Evolutionary conservation across 2,113 vertebrate species (phyloP).

Genomic region (Actinemys pallida): DNA sequence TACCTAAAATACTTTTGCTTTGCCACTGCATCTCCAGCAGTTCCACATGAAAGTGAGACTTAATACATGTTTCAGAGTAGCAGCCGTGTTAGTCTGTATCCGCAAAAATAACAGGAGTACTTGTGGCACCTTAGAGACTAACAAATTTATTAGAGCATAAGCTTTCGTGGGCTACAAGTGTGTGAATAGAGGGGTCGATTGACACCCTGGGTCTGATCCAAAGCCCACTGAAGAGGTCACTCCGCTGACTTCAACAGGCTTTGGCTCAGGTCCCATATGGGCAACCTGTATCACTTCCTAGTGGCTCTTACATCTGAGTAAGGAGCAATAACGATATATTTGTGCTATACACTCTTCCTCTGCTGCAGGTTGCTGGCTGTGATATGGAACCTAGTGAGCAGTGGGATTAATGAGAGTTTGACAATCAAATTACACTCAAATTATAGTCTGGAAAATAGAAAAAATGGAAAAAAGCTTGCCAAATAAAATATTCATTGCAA

Average conservation of each 20-base stretch:
- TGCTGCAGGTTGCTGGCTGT: not conserved
- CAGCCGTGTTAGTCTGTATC: too few species aligned
- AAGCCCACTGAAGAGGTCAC: not conserved
- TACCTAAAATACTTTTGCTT: not conserved
- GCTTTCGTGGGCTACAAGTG: too few species aligned
- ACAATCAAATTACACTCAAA: not conserved
- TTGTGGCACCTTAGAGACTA: too few species aligned
- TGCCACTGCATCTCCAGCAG: not conserved
- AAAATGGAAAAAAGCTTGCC: not conserved
- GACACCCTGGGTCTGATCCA: not conserved
- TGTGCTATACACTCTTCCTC: not conserved
- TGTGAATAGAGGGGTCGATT: not conserved
- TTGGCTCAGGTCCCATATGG: not conserved
- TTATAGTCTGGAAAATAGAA: not conserved
- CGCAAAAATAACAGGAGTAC: too few species aligned
- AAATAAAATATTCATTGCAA: not conserved
- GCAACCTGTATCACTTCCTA: not conserved
- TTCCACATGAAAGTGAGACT: not conserved
- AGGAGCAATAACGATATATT: not conserved
- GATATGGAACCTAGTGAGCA: not conserved
- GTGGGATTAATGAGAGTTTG: conserved; percentile 13
- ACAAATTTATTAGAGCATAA: too few species aligned
- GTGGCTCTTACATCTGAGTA: not conserved
- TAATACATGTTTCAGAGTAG: too few species aligned
- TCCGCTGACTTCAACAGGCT: not conserved